A percentile compares a stretch with the other conserved stretches of the same genome.
Evolutionary conservation across 2,888 invertebrate genomes (phyloP).

Genomic region (Macaria liturata): DNA sequence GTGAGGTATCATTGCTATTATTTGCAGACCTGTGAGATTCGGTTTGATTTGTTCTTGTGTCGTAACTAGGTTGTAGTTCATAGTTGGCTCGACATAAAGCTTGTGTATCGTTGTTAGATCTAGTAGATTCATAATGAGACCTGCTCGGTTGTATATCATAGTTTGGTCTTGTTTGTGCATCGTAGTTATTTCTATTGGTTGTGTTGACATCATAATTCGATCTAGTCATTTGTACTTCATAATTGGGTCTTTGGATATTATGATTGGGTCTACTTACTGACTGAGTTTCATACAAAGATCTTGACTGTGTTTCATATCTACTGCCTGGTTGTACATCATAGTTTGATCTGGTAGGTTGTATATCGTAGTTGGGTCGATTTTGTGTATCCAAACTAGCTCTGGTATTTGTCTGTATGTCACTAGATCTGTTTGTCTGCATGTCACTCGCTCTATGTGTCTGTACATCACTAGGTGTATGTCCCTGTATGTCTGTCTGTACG

Average conservation of each 20-base stretch:
- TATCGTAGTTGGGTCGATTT: conserved; percentile 36
- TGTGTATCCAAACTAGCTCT: conserved; percentile 21
- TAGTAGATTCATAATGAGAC: conserved; percentile 26
- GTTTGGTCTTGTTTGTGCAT: conserved; percentile 20
- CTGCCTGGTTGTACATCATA: conserved; percentile 3
- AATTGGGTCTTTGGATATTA: conserved; percentile 22
- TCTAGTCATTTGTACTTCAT: conserved; percentile 35
- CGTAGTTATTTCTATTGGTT: conserved; percentile 1
- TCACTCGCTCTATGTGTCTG: no score
- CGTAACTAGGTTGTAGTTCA: conserved; percentile 39
- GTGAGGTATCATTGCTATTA: conserved; percentile 40
- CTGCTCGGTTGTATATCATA: conserved; percentile 27
- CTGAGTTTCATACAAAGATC: conserved; percentile 20
- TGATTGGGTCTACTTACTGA: conserved; percentile 20
- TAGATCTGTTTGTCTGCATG: no score
- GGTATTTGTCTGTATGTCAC: background rate
- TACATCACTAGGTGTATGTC: no score
- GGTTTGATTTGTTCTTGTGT: conserved; percentile 35
- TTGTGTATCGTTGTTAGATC: conserved; percentile 15
- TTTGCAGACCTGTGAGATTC: conserved; percentile 62
- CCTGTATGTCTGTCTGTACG: background rate
- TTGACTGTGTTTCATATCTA: conserved; percentile 26
- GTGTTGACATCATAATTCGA: conserved; percentile 1
- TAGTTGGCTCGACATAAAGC: conserved; percentile 29
- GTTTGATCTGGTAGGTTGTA: conserved; percentile 17